Conservation (phyloP, 2,113 vertebrate species). For the Neodon shergylaensis region DNA sequence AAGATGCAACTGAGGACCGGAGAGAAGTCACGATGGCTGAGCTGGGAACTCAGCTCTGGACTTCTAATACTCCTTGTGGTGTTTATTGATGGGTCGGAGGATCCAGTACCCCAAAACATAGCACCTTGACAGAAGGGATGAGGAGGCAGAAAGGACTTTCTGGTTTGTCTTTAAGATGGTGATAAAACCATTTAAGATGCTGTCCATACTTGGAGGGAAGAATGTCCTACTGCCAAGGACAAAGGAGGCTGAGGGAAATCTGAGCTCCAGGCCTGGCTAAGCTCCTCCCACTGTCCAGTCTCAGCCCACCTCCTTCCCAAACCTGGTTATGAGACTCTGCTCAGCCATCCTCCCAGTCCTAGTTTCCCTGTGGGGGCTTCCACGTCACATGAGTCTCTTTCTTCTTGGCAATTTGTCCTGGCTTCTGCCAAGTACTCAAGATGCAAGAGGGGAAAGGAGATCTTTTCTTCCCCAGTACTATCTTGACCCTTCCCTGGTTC, state of each 20-base stretch:
- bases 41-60: background rate
- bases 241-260: background rate
- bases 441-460: background rate
- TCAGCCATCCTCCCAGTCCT: background rate
- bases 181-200: too few relatives aligned
- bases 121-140: background rate
- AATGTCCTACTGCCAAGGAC: background rate
- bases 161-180: background rate
- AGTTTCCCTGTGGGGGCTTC: background rate
- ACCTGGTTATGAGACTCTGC: background rate
- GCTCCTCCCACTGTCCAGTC: too few relatives aligned
- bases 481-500: too few relatives aligned
- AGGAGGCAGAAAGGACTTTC: background rate
- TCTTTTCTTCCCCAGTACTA: background rate
- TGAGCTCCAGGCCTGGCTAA: background rate
- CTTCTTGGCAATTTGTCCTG: background rate
- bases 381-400: too few relatives aligned
- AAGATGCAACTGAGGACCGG: background rate
- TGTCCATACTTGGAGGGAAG: background rate
- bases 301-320: background rate
- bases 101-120: background rate
- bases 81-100: background rate
- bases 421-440: background rate
- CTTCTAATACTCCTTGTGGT: background rate
- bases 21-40: background rate